These are phyloP conservation scores for Trialeurodes vaporariorum DNA, from an alignment of 1,140 invertebrate genomes.

Conservation along the genomic window DNA sequence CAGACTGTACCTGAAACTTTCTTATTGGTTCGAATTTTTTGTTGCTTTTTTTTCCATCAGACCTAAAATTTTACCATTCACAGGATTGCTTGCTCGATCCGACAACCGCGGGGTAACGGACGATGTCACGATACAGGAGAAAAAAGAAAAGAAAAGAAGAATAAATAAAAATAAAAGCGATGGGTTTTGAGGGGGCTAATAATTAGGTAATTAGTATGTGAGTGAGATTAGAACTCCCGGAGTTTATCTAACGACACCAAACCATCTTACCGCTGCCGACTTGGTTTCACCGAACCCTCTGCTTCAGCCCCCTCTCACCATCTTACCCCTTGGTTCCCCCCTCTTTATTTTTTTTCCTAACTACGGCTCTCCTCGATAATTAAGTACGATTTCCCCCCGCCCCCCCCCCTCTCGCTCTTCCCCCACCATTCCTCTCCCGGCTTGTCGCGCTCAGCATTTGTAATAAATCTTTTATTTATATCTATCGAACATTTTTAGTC, in stretches of 20 bases:
- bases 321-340: too few species aligned
- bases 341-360: background rate
- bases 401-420: background rate
- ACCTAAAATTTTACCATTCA: too few species aligned
- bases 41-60: too few species aligned
- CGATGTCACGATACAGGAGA: too few species aligned
- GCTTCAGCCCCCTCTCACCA: too few species aligned
- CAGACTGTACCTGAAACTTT: too few species aligned
- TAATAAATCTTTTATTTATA: conserved; percentile 1
- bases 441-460: too few species aligned
- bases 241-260: background rate
- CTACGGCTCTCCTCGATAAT: background rate
- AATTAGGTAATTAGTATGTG: conserved; percentile 1
- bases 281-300: background rate
- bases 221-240: background rate
- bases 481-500: background rate
- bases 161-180: background rate
- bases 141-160: background rate
- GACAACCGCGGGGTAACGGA: background rate
- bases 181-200: background rate
- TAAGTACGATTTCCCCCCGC: too few species aligned
- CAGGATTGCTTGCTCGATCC: too few species aligned
- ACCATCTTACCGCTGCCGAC: background rate
- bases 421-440: background rate
- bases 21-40: too few species aligned